Evolutionary conservation across 2,888 invertebrate species (phyloP).

Genomic region (Conistra vaccinii): DNA sequence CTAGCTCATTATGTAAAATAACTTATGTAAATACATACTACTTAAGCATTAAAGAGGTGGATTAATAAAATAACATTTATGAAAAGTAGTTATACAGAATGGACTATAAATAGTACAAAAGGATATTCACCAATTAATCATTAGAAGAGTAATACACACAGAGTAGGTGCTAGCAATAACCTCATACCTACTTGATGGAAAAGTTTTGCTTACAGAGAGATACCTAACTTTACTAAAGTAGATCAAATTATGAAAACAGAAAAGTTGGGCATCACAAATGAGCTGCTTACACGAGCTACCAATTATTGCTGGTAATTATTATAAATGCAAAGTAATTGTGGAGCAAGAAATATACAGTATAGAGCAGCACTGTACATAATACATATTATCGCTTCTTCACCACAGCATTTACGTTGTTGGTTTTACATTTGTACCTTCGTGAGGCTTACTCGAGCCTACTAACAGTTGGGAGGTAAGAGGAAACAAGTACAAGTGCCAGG

Average conservation of each 20-base stretch:
- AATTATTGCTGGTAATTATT: neutral
- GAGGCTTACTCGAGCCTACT: neutral
- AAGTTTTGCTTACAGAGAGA: neutral
- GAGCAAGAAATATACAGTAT: neutral
- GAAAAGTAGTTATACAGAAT: neutral
- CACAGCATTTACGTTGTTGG: neutral
- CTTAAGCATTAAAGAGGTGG: neutral
- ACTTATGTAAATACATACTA: neutral
- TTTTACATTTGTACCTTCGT: neutral
- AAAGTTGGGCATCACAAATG: neutral
- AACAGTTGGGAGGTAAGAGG: neutral
- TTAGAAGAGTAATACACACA: neutral
- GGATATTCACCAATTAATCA: neutral
- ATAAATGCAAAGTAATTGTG: neutral
- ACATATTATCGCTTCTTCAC: neutral
- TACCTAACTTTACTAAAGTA: neutral
- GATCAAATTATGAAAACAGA: neutral
- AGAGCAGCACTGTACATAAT: neutral
- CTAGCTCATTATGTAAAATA: neutral
- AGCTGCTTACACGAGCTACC: neutral
- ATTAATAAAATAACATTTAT: neutral
- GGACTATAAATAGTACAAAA: neutral
- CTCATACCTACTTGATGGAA: neutral
- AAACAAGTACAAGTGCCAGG: neutral
- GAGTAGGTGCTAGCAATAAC: neutral